Conservation (phyloP, 2,797 vertebrate genomes). For the Melanotaenia trifasciata region DNA sequence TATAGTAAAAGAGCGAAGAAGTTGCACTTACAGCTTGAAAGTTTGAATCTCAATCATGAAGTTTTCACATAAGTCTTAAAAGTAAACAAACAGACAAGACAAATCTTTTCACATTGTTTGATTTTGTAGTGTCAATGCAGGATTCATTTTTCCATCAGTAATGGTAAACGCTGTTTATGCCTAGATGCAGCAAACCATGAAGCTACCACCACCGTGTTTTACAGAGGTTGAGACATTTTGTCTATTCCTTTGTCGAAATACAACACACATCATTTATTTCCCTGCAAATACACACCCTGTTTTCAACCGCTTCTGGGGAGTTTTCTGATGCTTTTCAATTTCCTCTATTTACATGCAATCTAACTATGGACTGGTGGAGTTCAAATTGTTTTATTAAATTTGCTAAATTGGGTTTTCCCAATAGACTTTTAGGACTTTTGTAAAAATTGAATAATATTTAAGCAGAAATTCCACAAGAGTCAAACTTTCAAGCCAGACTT, state of each 20-base stretch:
- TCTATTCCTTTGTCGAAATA: too few species aligned
- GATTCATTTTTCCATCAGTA: neutral
- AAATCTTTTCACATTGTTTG: too few species aligned
- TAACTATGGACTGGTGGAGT: neutral
- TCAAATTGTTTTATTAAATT: neutral
- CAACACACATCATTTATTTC: neutral
- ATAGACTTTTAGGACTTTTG: neutral
- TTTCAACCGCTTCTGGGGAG: neutral
- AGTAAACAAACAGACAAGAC: neutral
- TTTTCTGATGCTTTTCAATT: neutral
- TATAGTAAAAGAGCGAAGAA: conserved; percentile 11
- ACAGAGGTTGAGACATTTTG: neutral
- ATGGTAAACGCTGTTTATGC: too few species aligned
- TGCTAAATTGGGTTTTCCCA: neutral
- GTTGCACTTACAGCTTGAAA: neutral
- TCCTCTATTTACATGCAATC: neutral
- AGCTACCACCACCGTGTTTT: neutral
- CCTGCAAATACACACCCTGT: neutral
- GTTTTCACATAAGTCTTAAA: neutral
- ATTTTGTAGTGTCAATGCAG: neutral
- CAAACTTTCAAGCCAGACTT: neutral
- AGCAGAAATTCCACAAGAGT: neutral
- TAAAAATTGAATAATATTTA: neutral
- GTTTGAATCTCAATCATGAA: neutral
- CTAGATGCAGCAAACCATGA: neutral